Percentiles rank a stretch among this genome's conserved stretches.
Evolutionary conservation across 1,140 invertebrate genomes (phyloP).

Genomic region (Tribolium castaneum): DNA sequence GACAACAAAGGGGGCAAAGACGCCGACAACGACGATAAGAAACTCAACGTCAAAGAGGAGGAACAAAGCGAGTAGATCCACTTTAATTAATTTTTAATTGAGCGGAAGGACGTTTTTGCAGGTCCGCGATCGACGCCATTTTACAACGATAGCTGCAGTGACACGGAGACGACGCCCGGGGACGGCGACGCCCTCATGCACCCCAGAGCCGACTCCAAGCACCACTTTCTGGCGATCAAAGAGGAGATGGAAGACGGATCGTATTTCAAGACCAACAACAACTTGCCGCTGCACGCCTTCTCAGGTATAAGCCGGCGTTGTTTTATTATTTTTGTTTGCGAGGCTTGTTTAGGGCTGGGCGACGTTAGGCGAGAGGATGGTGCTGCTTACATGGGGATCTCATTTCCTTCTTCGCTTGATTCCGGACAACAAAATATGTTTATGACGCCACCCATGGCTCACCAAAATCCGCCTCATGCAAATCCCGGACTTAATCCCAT

Average conservation of each 20-base stretch:
- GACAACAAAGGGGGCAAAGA: slow-evolving; percentile 66
- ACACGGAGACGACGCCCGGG: slow-evolving; percentile 63
- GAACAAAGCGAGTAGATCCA: slow-evolving; percentile 67
- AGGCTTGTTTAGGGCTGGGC: slow-evolving; percentile 36
- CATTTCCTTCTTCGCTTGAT: slow-evolving; percentile 50
- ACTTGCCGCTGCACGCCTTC: slow-evolving; percentile 52
- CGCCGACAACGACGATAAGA: slow-evolving; percentile 65
- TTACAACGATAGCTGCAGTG: slow-evolving; percentile 67
- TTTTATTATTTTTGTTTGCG: not conserved
- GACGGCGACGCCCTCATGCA: slow-evolving; percentile 55
- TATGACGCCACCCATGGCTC: slow-evolving; percentile 58
- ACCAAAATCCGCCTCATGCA: slow-evolving; percentile 56
- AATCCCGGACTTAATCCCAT: slow-evolving; percentile 69
- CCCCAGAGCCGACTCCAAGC: slow-evolving; percentile 49
- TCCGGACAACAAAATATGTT: slow-evolving; percentile 54
- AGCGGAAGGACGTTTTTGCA: slow-evolving; percentile 46
- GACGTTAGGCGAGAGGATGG: slow-evolving; percentile 50
- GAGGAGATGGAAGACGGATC: slow-evolving; percentile 62
- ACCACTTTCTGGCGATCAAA: slow-evolving; percentile 62
- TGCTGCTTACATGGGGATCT: slow-evolving; percentile 46
- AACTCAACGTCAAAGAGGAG: slow-evolving; percentile 69
- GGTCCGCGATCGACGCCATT: slow-evolving; percentile 64
- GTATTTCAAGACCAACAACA: slow-evolving; percentile 59
- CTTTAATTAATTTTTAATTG: slow-evolving; percentile 46
- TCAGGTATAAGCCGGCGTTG: slow-evolving; percentile 42